phyloP scores from a whole-genome alignment of 2,888 invertebrate genomes.

The Auanema freiburgensis region DNA sequence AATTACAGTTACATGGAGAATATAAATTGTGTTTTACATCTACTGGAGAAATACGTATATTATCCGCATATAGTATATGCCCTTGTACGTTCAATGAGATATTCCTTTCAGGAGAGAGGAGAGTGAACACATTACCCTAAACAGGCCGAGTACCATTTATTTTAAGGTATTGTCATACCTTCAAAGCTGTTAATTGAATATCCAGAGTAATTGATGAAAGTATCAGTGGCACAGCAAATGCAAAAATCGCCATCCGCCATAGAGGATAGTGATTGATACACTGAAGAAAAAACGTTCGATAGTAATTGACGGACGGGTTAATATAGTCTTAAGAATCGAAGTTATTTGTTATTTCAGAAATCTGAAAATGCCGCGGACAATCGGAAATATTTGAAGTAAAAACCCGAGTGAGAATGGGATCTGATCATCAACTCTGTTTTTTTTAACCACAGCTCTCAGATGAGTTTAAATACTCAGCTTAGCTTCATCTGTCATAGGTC shows the following conservation, averaged over 20 bases:
- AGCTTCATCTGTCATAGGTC: too few relatives aligned
- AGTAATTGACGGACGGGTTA: too few relatives aligned
- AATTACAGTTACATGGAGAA: background rate
- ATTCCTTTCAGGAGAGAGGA: slow-evolving; percentile 17
- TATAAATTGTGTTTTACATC: slow-evolving; percentile 9
- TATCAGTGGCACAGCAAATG: slow-evolving; percentile 14
- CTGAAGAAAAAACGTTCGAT: too few relatives aligned
- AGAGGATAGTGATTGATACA: too few relatives aligned
- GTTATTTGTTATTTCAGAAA: too few relatives aligned
- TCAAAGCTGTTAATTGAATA: slow-evolving; percentile 6
- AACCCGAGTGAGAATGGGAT: too few relatives aligned
- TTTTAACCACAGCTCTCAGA: too few relatives aligned
- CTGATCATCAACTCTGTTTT: too few relatives aligned
- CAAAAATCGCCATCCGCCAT: slow-evolving; percentile 14
- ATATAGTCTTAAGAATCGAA: too few relatives aligned
- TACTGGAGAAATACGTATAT: slow-evolving; percentile 12
- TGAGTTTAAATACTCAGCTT: too few relatives aligned
- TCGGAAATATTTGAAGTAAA: too few relatives aligned
- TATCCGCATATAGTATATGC: slow-evolving; percentile 14
- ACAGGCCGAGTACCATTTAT: background rate
- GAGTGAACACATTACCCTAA: slow-evolving; percentile 16
- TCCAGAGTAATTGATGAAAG: slow-evolving; percentile 17
- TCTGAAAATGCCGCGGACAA: too few relatives aligned
- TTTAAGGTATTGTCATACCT: background rate
- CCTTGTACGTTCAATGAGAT: slow-evolving; percentile 13